Base-by-base conservation (phyloP, 1,140 invertebrate species). In the Lutraria rhynchaena region DNA sequence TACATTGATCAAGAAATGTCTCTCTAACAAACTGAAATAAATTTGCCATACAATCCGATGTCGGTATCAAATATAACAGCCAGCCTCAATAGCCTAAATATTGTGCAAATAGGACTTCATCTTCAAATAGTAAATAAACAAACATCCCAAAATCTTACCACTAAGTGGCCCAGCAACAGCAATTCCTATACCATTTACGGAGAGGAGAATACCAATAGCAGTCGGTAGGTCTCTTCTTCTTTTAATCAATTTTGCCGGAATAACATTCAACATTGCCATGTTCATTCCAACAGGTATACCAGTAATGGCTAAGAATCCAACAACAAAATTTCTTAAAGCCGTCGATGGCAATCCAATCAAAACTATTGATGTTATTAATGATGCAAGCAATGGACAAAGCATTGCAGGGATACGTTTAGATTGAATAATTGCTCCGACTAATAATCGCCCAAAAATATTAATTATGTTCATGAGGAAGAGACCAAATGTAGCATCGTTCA, bases 151-250 rank as follows among this genome's bases (percentile, higher is more conserved):
- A n/a, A n/a, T n/a, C n/a, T n/a, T 69, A 69, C 65, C 65, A 51
- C n/a, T 29, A 7, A 69, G 3, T 2, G 65, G 44, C 17, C 44
- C 46, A 0, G 46, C 3, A 46, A 51, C 22, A 1, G 15, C 24
- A 19, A 49, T n/a, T 19, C 44, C 24, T 19, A 69, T 29, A 11
- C 37, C 65, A 51, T 15, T 46, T 24, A 15, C 49, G 15, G 65
- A 31, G 22, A 69, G 51, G 37, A 69, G 13, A 15, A 41, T 33
- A 44, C 65, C 65, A n/a, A n/a, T n/a, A n/a, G n/a, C 65, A 17
- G n/a, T 19, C 2, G 65, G 44, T 0, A 69, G 46, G n/a, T n/a
- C n/a, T 3, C 29, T n/a, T n/a, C 51, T n/a, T 1, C 7, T 33
- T 27, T 37, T 44, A 17, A 69, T 44, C 29, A 69, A 31, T 13